A percentile compares a stretch with the other conserved stretches of the same genome.
Evolutionary conservation across 2,797 vertebrate species (phyloP).

Genomic region (Rhynchonycteris naso): DNA sequence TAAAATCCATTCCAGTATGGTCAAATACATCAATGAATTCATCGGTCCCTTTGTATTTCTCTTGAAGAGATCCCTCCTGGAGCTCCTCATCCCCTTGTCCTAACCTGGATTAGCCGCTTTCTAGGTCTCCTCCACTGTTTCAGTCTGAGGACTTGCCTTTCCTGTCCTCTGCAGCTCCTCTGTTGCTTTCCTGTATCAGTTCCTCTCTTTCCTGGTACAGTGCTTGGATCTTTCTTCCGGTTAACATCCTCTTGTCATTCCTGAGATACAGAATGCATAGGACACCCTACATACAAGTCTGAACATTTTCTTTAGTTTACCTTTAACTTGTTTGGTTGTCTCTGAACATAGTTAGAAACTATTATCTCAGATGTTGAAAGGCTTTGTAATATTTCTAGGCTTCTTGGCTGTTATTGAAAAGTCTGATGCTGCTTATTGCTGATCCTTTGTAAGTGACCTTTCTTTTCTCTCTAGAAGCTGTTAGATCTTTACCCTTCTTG

Average conservation of each 20-base stretch:
- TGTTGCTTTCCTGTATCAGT: not conserved
- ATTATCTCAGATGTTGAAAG: slow-evolving; percentile 28
- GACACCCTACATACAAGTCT: not conserved
- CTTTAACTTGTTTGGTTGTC: slow-evolving; percentile 21
- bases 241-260: not conserved
- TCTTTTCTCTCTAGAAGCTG: slow-evolving; percentile 55
- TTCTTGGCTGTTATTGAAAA: slow-evolving; percentile 45
- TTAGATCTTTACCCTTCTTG: not conserved
- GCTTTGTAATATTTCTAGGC: slow-evolving; percentile 7
- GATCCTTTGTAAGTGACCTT: slow-evolving; percentile 41
- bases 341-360: slow-evolving; percentile 48
- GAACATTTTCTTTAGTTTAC: slow-evolving; percentile 47
- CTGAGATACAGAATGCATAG: not conserved
- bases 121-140: not conserved
- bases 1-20: not conserved
- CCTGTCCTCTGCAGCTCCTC: not conserved
- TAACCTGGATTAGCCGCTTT: not conserved
- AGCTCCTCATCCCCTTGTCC: not conserved
- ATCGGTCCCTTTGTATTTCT: not conserved
- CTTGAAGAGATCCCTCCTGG: not conserved
- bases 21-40: not conserved
- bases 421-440: slow-evolving; percentile 23
- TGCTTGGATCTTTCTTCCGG: not conserved
- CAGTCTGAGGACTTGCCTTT: not conserved
- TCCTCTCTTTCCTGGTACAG: not conserved